Evolutionary conservation across 2,797 vertebrate genomes (phyloP), one percentile per base, ranked within the genome.

Genomic region (Peromyscus nudipes): DNA sequence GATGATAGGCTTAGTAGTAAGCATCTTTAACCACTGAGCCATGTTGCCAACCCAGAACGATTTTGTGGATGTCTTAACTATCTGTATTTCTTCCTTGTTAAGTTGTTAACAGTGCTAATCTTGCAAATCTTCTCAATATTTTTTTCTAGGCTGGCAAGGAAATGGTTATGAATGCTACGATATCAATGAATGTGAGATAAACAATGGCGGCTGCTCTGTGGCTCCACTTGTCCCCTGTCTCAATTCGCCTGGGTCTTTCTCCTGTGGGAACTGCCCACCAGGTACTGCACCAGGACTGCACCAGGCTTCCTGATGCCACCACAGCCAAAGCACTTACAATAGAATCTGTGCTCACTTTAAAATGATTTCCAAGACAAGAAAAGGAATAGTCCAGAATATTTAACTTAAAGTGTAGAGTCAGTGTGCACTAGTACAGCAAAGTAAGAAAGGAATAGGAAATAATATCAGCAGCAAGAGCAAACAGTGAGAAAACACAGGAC

Each of bases 81-180:
- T 43, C 69, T 64, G 21, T 17, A 29, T 92, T 95, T 89, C n/a
- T 90, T 89, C 4, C 40, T 89, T 83, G 34, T 65, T 89, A 49
- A 75, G 25, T 75, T 77, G 46, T 83, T 57, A 62, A 9, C 23
- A 79, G 76, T 94, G 67, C 67, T 91, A 62, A 96, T 65, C 27
- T 97, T 89, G 80, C 81, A 89, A 92, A 86, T 92, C 12, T 80
- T 83, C 62, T 69, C 46, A 60, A 62, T 62, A 62, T 69, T 49
- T 85, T 93, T 97, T 97, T 89, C 91, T 97, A 99, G 99, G 99
- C 64, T 99, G 99, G 99, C 99, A 99, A 96, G 99, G 99, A 95
- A 99, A 99, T 82, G 99, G 99, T 67, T 99, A 99, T 97, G 98
- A 98, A 91, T 99, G 99, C 95, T 98, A 99, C 97, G 99, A 99